Base-by-base conservation (phyloP, 2,113 vertebrate species). In the Cinclus cinclus region DNA sequence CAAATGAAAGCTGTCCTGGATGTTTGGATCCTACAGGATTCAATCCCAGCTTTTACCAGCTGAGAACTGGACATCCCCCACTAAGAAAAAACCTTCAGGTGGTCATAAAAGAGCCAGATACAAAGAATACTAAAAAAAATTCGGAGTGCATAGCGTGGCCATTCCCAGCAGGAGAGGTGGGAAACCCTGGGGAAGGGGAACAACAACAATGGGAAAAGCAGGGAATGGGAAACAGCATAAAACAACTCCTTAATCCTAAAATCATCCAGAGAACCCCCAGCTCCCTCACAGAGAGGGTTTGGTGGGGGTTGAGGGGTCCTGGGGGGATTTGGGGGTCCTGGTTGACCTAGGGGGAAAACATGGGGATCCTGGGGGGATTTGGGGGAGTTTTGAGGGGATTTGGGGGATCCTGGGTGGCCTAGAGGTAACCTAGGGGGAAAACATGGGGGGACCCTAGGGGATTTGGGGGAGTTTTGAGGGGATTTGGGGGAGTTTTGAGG, bases 1-100 rank as follows among this genome's bases (percentile, higher is more conserved):
- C 2, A 2, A 21, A 25, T 4, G 6, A 6, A 64, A 73, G 68
- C 9, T 3, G 0, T 8, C 50, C 35, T 13, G 2, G 4, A 0
- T 0, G 9, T 46, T 25, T 28, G 33, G 24, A 25, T 9, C 22
- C 44, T 3, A 31, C 0, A 2, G 28, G 52, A 27, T 11, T 41
- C 47, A 8, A 59, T 21, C 21, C 24, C 64, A 58, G 27, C 28
- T 78, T 74, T n/a, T 8, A 14, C 1, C 20, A 42, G 23, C 37
- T 6, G 19, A 27, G 37, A 89, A 56, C 1, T 44, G 49, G 47
- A 70, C 31, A 20, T 12, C 13, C 24, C 18, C 6, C 49, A 20
- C 27, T 42, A 8, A 44, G 3, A 18, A 6, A 73, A 8, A 69
- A 44, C 23, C 17, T 42, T 31, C 4, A 3, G 7, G 33, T 37